Percentiles rank a stretch among this genome's conserved stretches.
Evolutionary conservation across 2,797 vertebrate species (phyloP).

Genomic region (Avahi laniger): DNA sequence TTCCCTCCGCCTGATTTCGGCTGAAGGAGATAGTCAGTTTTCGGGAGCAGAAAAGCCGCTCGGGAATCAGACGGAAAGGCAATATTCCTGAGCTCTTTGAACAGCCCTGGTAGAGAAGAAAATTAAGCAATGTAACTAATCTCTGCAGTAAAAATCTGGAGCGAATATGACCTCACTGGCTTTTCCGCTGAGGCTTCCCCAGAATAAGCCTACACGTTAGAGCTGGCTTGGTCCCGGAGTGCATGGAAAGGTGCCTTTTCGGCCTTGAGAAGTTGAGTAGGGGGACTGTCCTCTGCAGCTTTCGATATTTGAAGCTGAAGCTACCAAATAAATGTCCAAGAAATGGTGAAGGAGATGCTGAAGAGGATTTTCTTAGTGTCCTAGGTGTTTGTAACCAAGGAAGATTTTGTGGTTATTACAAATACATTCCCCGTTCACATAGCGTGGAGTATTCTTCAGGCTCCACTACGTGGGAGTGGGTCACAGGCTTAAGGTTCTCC

Average conservation of each 20-base stretch:
- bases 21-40: not conserved
- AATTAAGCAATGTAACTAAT: not conserved
- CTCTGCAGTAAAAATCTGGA: not conserved
- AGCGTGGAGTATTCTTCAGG: not conserved
- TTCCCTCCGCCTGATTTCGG: not conserved
- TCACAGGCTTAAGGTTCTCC: not conserved
- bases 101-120: not conserved
- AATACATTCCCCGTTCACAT: not conserved
- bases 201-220: rapidly evolving
- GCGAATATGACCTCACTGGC: not conserved
- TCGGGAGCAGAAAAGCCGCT: not conserved
- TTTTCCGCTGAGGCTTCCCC: not conserved
- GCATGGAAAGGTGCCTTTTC: not conserved
- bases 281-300: not conserved
- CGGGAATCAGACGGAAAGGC: not conserved
- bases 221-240: not conserved
- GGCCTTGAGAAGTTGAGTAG: not conserved
- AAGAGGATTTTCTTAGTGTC: not conserved
- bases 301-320: not conserved
- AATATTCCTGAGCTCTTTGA: not conserved
- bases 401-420: not conserved
- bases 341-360: not conserved
- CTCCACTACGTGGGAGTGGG: not conserved
- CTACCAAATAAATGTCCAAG: not conserved
- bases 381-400: not conserved